A percentile compares a stretch with the other conserved stretches of the same genome.
phyloP scores from a whole-genome alignment of 2,888 invertebrate genomes.

The Sclerodermus sp. region DNA sequence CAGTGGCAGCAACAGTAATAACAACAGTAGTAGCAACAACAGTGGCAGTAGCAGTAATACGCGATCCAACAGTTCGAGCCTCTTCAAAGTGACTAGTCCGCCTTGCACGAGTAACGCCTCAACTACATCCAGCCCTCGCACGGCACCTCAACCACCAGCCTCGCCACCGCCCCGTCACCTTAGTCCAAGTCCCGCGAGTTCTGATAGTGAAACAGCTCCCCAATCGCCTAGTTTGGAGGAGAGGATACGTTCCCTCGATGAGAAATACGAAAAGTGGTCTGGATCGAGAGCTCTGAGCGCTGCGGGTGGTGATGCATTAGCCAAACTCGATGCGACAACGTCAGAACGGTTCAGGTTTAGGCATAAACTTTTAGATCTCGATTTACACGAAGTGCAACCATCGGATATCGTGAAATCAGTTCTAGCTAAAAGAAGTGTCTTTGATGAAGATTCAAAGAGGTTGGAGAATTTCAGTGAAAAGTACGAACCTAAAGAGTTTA shows the following conservation, averaged over 20 bases:
- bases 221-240: constrained; percentile 77
- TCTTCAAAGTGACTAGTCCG: constrained; percentile 51
- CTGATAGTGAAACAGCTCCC: constrained; percentile 71
- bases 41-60: constrained; percentile 24
- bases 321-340: constrained; percentile 59
- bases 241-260: constrained; percentile 87
- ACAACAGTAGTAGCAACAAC: constrained; percentile 31
- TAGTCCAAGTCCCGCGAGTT: constrained; percentile 75
- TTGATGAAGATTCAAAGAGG: constrained; percentile 93
- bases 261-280: constrained; percentile 90
- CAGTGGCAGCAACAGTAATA: constrained; percentile 11
- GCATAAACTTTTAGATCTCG: constrained; percentile 77
- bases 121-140: constrained; percentile 61
- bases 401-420: constrained; percentile 93
- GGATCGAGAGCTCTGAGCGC: constrained; percentile 67
- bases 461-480: constrained; percentile 85
- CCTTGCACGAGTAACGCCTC: constrained; percentile 50
- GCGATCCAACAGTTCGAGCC: constrained; percentile 29
- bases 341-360: constrained; percentile 66
- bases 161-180: constrained; percentile 71
- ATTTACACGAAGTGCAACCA: constrained; percentile 81
- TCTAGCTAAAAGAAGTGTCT: constrained; percentile 88
- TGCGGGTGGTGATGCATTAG: constrained; percentile 60
- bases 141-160: constrained; percentile 66
- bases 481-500: constrained; percentile 71